Conservation (phyloP, 2,797 vertebrate genomes). For the Triplophysa yarkandensis region DNA sequence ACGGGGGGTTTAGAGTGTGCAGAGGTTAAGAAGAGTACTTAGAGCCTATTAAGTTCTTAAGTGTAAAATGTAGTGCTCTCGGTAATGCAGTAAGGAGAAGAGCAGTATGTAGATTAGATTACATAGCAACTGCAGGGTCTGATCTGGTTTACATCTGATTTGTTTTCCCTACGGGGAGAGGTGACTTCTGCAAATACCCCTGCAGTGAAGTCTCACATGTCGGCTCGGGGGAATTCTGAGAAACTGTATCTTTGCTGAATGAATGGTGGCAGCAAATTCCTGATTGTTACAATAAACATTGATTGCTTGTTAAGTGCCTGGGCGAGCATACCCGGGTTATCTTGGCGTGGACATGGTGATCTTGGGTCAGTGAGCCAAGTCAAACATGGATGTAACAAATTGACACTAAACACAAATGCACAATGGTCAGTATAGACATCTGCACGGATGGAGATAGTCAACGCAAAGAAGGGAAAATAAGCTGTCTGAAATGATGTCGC, state of each 20-base stretch:
- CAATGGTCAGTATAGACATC: neutral
- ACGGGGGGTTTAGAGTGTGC: conserved; percentile 2
- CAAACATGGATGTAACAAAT: neutral
- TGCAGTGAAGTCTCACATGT: neutral
- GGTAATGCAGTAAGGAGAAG: conserved; percentile 40
- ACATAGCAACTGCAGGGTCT: conserved; percentile 26
- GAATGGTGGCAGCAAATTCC: conserved; percentile 58
- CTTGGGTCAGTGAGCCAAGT: conserved; percentile 51
- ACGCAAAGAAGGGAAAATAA: neutral
- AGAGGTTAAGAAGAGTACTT: conserved; percentile 35
- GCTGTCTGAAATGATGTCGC: neutral
- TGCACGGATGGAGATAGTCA: neutral
- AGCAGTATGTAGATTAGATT: conserved; percentile 45
- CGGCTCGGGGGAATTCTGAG: conserved; percentile 56
- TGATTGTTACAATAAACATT: conserved; percentile 67
- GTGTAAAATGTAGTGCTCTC: conserved; percentile 44
- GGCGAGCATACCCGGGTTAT: conserved; percentile 56
- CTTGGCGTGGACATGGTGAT: conserved; percentile 29
- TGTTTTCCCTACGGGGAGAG: conserved; percentile 35
- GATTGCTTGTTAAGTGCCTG: conserved; percentile 61
- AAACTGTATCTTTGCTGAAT: conserved; percentile 50
- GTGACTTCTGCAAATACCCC: conserved; percentile 31
- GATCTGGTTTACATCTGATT: conserved; percentile 11
- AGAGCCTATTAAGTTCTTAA: conserved; percentile 34
- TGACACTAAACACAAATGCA: neutral